phyloP scores from a whole-genome alignment of 2,113 vertebrate genomes.

The Bos javanicus region DNA sequence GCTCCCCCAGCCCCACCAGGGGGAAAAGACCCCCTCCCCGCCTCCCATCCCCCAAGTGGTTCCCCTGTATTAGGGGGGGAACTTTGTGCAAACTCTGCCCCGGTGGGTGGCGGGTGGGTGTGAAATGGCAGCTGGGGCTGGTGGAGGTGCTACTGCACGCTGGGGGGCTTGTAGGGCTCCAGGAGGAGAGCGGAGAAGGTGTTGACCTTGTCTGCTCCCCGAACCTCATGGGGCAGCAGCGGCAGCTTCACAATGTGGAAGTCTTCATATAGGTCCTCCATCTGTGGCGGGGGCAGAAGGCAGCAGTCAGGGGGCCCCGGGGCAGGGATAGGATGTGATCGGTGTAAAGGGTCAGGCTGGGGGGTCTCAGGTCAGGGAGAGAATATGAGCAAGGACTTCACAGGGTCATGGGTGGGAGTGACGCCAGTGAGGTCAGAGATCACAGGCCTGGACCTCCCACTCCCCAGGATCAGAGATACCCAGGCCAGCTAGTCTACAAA shows the following conservation, averaged over 20 bases:
- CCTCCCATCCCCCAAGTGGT: not conserved
- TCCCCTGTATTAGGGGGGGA: constrained; percentile 35
- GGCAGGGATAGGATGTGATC: not conserved
- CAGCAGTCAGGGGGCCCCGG: not conserved
- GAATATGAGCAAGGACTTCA: not conserved
- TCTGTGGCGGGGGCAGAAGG: constrained; percentile 76
- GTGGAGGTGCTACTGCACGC: constrained; percentile 73
- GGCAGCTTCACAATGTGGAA: constrained; percentile 97
- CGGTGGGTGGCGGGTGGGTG: not conserved
- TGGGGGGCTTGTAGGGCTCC: constrained; percentile 93
- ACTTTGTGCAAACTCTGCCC: constrained; percentile 71
- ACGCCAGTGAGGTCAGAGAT: not conserved
- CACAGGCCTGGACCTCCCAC: not conserved
- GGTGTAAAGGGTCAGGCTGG: not conserved
- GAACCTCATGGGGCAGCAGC: constrained; percentile 92
- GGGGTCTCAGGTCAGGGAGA: not conserved
- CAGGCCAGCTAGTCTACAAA: not conserved
- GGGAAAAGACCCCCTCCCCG: constrained; percentile 54
- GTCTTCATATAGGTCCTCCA: constrained; percentile 97
- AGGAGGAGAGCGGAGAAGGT: constrained; percentile 93
- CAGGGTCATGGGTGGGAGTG: not conserved
- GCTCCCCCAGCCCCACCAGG: constrained; percentile 59
- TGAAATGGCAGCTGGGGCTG: constrained; percentile 23
- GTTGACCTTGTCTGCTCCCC: constrained; percentile 93
- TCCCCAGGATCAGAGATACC: not conserved